Percentiles rank a stretch among this genome's conserved stretches.
Evolutionary conservation across 1,140 invertebrate genomes (phyloP).

Genomic region (Aricia agestis): DNA sequence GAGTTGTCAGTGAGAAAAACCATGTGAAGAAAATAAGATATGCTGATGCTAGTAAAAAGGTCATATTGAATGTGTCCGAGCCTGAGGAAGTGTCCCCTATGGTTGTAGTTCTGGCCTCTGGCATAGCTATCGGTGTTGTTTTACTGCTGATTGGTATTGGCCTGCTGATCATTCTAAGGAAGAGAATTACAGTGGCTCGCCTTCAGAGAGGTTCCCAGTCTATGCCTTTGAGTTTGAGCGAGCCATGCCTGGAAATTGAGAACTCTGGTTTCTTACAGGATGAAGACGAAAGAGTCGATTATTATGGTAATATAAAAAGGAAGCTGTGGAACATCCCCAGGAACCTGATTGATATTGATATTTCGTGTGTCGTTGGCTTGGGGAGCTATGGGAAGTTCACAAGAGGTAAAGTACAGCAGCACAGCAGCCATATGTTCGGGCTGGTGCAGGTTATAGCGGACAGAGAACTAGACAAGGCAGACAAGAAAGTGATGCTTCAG

Average conservation of each 20-base stretch:
- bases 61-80: constrained; percentile 69
- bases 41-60: constrained; percentile 77
- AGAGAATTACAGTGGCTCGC: constrained; percentile 53
- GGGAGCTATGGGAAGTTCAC: constrained; percentile 87
- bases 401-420: constrained; percentile 79
- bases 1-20: constrained; percentile 82
- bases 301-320: constrained; percentile 85
- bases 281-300: constrained; percentile 81
- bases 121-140: constrained; percentile 68
- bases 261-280: constrained; percentile 85
- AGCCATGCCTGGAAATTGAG: constrained; percentile 76
- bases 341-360: constrained; percentile 81
- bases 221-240: constrained; percentile 73
- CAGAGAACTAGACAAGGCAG: constrained; percentile 77
- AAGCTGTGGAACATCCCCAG: constrained; percentile 85
- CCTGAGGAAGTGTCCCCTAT: constrained; percentile 60
- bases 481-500: constrained; percentile 82
- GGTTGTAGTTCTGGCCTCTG: constrained; percentile 68
- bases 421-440: constrained; percentile 57
- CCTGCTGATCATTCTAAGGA: constrained; percentile 63
- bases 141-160: constrained; percentile 64
- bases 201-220: constrained; percentile 67
- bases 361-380: constrained; percentile 80
- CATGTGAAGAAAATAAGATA: constrained; percentile 81
- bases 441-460: constrained; percentile 74